A percentile compares a stretch with the other conserved stretches of the same genome.
Evolutionary conservation across 2,888 invertebrate genomes (phyloP).

Genomic region (Lacanobia wlatinum): DNA sequence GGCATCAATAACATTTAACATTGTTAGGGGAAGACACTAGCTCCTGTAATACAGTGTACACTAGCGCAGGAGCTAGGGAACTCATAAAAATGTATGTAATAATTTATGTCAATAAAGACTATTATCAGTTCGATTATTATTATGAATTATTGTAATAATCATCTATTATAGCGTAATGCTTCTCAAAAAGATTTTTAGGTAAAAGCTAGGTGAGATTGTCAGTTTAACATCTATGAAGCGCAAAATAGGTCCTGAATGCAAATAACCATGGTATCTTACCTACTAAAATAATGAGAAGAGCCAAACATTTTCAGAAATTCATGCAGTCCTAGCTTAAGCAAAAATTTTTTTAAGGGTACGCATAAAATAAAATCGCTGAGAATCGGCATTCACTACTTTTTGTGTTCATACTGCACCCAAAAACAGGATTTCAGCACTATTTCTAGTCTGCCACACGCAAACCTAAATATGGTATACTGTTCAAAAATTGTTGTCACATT

Average conservation of each 20-base stretch:
- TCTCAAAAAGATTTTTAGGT: neutral
- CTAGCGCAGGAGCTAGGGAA: too few relatives aligned
- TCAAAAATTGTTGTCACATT: neutral
- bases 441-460: conserved; percentile 6
- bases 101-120: too few relatives aligned
- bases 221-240: neutral
- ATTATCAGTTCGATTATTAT: too few relatives aligned
- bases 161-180: neutral
- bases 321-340: neutral
- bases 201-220: neutral
- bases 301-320: neutral
- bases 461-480: conserved; percentile 5
- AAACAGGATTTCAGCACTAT: conserved; percentile 10
- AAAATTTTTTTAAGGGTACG: conserved; percentile 10
- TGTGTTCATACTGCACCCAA: neutral
- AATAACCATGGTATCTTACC: neutral
- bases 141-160: too few relatives aligned
- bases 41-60: too few relatives aligned
- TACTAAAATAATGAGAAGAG: neutral
- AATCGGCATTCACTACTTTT: neutral
- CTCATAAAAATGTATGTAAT: too few relatives aligned
- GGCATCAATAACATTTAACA: too few relatives aligned
- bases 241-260: neutral
- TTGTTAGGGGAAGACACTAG: too few relatives aligned
- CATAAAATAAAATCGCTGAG: neutral